Percentiles rank a stretch among this genome's conserved stretches.
phyloP scores from a whole-genome alignment of 2,113 vertebrate species.

The Hucho hucho region DNA sequence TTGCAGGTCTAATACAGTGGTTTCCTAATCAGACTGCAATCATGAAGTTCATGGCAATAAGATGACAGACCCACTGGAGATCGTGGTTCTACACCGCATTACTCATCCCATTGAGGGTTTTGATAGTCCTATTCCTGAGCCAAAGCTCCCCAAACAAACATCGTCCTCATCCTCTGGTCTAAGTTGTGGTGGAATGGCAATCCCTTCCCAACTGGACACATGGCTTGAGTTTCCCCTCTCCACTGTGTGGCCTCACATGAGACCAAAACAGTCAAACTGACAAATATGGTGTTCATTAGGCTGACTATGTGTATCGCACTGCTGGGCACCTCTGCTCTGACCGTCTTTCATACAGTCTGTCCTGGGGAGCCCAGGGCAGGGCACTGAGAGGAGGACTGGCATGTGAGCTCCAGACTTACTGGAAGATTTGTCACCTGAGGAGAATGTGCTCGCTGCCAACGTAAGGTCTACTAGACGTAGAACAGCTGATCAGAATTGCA shows the following conservation, averaged over 20 bases:
- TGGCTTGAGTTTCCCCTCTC: slow-evolving; percentile 59
- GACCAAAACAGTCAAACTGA: slow-evolving; percentile 58
- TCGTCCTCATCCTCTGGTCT: slow-evolving; percentile 28
- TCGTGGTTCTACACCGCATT: slow-evolving; percentile 16
- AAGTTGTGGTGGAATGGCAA: slow-evolving; percentile 17
- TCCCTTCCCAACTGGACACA: slow-evolving; percentile 58
- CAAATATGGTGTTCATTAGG: slow-evolving; percentile 70
- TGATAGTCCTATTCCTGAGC: slow-evolving; percentile 7
- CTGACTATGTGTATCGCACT: slow-evolving; percentile 24
- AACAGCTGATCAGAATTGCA: not conserved
- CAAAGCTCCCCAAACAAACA: slow-evolving; percentile 38
- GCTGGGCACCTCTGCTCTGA: slow-evolving; percentile 8
- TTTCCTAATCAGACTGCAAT: slow-evolving; percentile 28
- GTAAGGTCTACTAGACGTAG: not conserved
- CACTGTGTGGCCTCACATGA: slow-evolving; percentile 50
- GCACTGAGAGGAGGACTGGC: not conserved
- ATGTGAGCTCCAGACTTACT: not conserved
- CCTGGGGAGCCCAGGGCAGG: not conserved
- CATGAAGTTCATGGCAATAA: slow-evolving; percentile 23
- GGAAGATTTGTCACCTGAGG: not conserved
- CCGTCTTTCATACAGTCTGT: not conserved
- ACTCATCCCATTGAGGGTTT: slow-evolving; percentile 22
- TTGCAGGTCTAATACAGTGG: slow-evolving; percentile 7
- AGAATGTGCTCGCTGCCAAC: not conserved
- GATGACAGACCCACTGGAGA: not conserved